phyloP scores from a whole-genome alignment of 2,113 vertebrate genomes.

The Etheostoma cragini region DNA sequence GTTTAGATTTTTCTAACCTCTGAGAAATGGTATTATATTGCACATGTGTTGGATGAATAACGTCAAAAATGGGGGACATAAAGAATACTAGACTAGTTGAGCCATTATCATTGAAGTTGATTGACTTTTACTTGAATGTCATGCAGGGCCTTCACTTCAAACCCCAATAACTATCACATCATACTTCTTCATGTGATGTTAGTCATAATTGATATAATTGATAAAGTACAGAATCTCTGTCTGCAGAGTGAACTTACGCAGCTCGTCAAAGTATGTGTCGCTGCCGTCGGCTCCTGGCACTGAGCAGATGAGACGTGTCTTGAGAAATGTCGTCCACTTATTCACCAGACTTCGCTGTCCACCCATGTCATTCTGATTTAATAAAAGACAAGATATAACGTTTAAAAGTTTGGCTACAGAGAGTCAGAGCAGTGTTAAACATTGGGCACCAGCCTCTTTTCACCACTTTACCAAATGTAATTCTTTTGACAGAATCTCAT shows the following conservation, averaged over 20 bases:
- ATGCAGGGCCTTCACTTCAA: not conserved
- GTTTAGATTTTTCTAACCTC: not conserved
- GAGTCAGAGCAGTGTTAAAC: not conserved
- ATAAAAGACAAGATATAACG: constrained; percentile 24
- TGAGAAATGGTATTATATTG: not conserved
- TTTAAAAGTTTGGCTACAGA: not conserved
- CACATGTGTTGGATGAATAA: not conserved
- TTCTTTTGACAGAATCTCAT: not conserved
- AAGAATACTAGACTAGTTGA: not conserved
- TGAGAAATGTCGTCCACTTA: constrained; percentile 98
- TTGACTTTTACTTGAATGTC: not conserved
- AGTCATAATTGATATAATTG: not conserved
- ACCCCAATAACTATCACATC: not conserved
- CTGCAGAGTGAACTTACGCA: constrained; percentile 87
- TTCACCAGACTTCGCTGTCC: constrained; percentile 97
- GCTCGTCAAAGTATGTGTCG: constrained; percentile 94
- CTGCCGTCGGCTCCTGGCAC: constrained; percentile 90
- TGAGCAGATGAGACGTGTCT: constrained; percentile 93
- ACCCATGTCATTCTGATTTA: constrained; percentile 92
- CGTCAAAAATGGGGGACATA: not conserved
- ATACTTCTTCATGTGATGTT: not conserved
- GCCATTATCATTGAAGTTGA: not conserved
- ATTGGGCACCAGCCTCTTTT: not conserved
- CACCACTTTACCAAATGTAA: not conserved
- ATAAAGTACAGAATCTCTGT: not conserved